phyloP scores from a whole-genome alignment of 1,140 invertebrate genomes.

The Trachelipus rathkii region DNA sequence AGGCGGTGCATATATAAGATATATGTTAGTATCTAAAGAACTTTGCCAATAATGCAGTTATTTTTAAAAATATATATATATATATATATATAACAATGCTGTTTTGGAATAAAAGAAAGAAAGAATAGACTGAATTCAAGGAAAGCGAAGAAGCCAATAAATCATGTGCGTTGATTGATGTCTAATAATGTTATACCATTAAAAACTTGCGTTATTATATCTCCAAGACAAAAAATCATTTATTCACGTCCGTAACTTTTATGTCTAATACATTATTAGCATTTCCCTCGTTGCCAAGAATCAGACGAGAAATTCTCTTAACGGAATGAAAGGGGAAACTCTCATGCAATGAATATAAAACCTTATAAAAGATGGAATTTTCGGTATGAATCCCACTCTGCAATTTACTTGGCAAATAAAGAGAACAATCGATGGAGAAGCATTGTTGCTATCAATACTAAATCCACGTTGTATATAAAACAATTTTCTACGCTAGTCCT shows the following conservation, averaged over 20 bases:
- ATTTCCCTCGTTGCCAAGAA: background rate
- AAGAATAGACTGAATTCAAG: background rate
- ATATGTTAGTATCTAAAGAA: no score
- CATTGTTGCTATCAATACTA: conserved; percentile 2
- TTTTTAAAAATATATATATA: no score
- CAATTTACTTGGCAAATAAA: background rate
- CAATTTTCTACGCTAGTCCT: conserved; percentile 6
- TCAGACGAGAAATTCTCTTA: background rate
- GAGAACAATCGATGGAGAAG: background rate
- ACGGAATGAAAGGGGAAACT: background rate
- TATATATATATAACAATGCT: no score
- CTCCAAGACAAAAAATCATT: background rate
- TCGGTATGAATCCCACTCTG: background rate
- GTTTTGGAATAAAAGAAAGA: no score
- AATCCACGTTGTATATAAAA: background rate
- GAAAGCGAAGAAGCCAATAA: background rate
- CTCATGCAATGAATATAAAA: background rate
- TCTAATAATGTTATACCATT: background rate
- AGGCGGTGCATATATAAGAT: no score
- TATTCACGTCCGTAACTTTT: background rate
- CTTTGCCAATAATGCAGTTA: no score
- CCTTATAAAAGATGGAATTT: background rate
- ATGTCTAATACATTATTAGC: conserved; percentile 13
- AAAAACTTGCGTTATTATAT: background rate
- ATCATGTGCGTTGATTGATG: background rate